Base-by-base conservation (phyloP, 23 tunicate genomes). In the Clavelina lepadiformis region DNA sequence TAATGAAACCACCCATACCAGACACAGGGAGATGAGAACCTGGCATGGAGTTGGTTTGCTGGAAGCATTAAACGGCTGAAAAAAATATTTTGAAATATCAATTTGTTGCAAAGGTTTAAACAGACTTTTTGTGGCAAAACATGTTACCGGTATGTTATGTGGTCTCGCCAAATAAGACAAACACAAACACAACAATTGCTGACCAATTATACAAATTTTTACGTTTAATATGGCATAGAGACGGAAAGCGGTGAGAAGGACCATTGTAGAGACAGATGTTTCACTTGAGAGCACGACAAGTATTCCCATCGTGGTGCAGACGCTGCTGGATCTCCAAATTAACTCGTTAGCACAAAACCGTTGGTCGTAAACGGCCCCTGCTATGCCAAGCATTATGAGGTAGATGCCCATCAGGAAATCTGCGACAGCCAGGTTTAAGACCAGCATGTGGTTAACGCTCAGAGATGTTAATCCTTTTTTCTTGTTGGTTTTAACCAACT, bases 11-110 rank as follows among this genome's bases (percentile, higher is more conserved):
- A 15, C 8, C 80, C 80, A 74, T 1, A 71, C 19, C 11, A 49
- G 2, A 47, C 32, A 1, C 1, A 74, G 51, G 35, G 53, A 5
- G 33, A 74, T 3, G 35, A 74, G 13, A 2, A 74, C 71, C 22
- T 32, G 31, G 19, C 15, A 25, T 5, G 26, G 51, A 1, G 50
- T 1, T n/a, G 80, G 80, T 21, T 74, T 20, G 6, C 5, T 2
- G 3, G 80, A 74, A 15, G 80, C 80, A 28, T 50, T 21, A 25
- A 74, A 74, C 1, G 80, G 80, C 80, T 74, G 63, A 32, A 74
- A 62, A 21, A 62, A 62, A 33, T 28, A 47, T n/a, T n/a, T 27
- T 44, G 15, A 44, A n/a, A 8, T n/a, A 53, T n/a, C 22, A 27
- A n/a, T n/a, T n/a, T n/a, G n/a, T n/a, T n/a, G n/a, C n/a, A n/a